Evolutionary conservation across 2,888 invertebrate species (phyloP), one percentile per base, ranked within the genome.

Genomic region (Argyresthia goedartella): DNA sequence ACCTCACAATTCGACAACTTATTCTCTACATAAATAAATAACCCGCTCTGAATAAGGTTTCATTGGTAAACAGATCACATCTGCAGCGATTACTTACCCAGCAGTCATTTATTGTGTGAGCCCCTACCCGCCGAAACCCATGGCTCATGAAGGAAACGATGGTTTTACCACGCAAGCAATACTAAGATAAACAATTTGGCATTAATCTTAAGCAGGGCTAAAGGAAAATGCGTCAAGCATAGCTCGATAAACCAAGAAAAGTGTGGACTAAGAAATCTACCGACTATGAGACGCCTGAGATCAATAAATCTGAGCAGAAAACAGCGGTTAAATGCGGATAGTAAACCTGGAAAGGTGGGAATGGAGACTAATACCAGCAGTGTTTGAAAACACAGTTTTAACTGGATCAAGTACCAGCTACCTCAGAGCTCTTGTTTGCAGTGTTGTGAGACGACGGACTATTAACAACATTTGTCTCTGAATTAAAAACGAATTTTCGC

Each of bases 231-330:
- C 63, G 63, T 69, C 66, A 67, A 66, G 64, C 65, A 60, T 63
- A 63, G 61, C 57, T 63, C 67, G 62, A 67, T 67, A 66, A 63
- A 65, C 63, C 59, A 64, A 60, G 63, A 65, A 64, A 67, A 67
- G 62, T 60, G 55, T 59, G 64, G 61, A 57, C 53, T 60, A 60
- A 56, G 61, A 66, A 69, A 75, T 73, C 68, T 72, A 72, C 67
- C 68, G 67, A 61, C 39, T n/a, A 25, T n/a, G 39, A n/a, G 39
- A 9, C 39, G 9, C 39, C 39, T 9, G 39, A 39, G 39, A 11
- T 8, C 9, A 6, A 39, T 39, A n/a, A 39, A 9, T 39, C 25
- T 25, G 25, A 25, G 25, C 25, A 25, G 25, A 25, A 25, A 25
- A 25, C 25, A 4, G 6, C 25, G 25, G n/a, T 25, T 25, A 25